These are phyloP conservation scores for Dermolepida albohirtum DNA, from an alignment of 2,888 invertebrate species.

Conservation along the genomic window DNA sequence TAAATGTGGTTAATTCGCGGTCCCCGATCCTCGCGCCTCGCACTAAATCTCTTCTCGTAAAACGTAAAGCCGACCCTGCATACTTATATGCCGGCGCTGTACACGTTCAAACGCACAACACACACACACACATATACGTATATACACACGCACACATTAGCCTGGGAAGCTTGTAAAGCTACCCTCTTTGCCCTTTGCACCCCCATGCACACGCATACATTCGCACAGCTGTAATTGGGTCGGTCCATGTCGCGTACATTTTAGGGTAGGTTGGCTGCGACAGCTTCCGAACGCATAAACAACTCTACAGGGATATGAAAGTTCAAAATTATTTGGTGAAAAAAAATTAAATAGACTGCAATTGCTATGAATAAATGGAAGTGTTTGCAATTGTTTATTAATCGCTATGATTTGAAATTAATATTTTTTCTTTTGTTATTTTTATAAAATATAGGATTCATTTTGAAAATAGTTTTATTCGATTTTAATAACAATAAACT, in stretches of 20 bases:
- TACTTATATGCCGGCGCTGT: constrained; percentile 17
- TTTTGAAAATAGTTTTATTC: too few relatives aligned
- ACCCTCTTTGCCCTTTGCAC: constrained; percentile 35
- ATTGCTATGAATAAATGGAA: too few relatives aligned
- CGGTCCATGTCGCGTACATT: constrained; percentile 56
- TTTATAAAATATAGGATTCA: too few relatives aligned
- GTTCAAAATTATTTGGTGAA: constrained; percentile 12
- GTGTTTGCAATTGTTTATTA: too few relatives aligned
- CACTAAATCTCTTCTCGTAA: constrained; percentile 30
- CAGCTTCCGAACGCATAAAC: constrained; percentile 29
- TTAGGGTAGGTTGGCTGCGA: constrained; percentile 54
- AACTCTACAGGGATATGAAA: constrained; percentile 8
- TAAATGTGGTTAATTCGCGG: constrained; percentile 23
- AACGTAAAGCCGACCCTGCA: constrained; percentile 34
- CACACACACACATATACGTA: constrained; percentile 20
- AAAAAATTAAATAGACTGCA: neutral
- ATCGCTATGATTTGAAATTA: too few relatives aligned
- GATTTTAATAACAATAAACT: too few relatives aligned
- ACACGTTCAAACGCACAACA: constrained; percentile 4
- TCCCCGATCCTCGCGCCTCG: constrained; percentile 4
- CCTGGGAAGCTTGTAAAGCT: constrained; percentile 15
- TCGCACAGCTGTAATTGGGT: constrained; percentile 57
- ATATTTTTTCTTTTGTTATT: too few relatives aligned
- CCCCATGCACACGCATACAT: constrained; percentile 52
- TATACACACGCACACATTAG: neutral